Base-by-base conservation (phyloP, 2,113 vertebrate species). In the Hyperopisus bebe region DNA sequence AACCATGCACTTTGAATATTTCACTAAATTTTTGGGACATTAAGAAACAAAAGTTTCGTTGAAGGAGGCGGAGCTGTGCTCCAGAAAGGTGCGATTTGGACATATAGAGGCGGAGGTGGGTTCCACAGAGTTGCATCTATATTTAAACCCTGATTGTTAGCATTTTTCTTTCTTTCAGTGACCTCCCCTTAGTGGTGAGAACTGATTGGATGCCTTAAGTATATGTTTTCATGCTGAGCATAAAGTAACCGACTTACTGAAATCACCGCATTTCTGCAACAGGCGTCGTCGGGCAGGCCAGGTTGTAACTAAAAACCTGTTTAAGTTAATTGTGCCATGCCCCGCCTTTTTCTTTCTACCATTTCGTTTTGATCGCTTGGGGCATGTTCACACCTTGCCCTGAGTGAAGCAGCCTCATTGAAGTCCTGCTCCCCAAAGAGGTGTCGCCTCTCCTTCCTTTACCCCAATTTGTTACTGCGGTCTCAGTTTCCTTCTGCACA, bases 371-470 rank as follows among this genome's bases (percentile, higher is more conserved):
- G 27, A 24, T 77, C 70, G 31, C 70, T 35, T 5, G 31, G 70
- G 31, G 74, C 74, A 42, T 80, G 42, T 80, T 80, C 74, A 80
- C 35, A 80, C 74, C 74, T 80, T 80, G 74, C 74, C 74, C 74
- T 17, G 5, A 42, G 74, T 80, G 31, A 42, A 42, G 74, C 74
- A 80, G 74, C 35, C 74, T 80, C 74, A 19, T 42, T 42, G 74
- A 80, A 42, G 35, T 80, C 70, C 8, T 27, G 31, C 35, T 80
- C 35, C 35, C 74, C 74, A 17, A 42, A 80, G 35, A 42, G 74
- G 74, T 19, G 35, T 39, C 17, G 35, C 35, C 35, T 42, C 74
- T 80, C 74, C 31, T 70, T 11, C 62, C 62, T 70, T 27, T 31
- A 31, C 74, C 74, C 35, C 74, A 39, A 42, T 80, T 80, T 39